These are phyloP conservation scores for Torymus aiolomorphi DNA, from an alignment of 2,888 invertebrate species.

Conservation along the genomic window DNA sequence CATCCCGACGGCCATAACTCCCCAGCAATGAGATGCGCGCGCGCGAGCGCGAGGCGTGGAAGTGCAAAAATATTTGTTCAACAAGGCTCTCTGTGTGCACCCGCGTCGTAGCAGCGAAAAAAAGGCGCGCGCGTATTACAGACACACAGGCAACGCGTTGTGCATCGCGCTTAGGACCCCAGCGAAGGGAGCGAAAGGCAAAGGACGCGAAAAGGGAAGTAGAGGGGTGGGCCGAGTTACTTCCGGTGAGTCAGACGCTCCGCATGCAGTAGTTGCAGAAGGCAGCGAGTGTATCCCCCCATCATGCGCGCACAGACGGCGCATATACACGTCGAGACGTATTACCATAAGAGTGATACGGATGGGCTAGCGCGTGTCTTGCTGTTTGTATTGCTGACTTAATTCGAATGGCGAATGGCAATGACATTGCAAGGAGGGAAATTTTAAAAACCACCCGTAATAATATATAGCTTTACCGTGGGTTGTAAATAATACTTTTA, in stretches of 20 bases:
- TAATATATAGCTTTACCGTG: no score
- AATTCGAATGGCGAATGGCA: no score
- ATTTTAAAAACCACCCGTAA: no score
- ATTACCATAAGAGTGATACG: background rate
- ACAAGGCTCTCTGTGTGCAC: background rate
- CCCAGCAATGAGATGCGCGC: background rate
- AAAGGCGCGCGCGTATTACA: background rate
- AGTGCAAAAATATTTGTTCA: constrained; percentile 48
- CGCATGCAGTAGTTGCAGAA: constrained; percentile 6
- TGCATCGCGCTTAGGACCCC: background rate
- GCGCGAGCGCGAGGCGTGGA: constrained; percentile 6
- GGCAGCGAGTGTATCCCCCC: background rate
- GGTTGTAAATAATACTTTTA: no score
- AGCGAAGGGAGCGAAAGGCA: constrained; percentile 7
- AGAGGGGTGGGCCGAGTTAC: constrained; percentile 67
- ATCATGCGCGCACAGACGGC: background rate
- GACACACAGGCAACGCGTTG: constrained; percentile 37
- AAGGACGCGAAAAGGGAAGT: constrained; percentile 37
- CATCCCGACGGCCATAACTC: no score
- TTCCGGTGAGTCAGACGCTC: constrained; percentile 72
- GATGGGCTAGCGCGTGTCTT: background rate
- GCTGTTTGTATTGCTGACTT: background rate
- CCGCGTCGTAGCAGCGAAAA: background rate
- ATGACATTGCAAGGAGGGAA: no score
- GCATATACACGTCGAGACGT: background rate